Evolutionary conservation across 2,888 invertebrate genomes (phyloP).

Genomic region (Hemithea aestivaria): DNA sequence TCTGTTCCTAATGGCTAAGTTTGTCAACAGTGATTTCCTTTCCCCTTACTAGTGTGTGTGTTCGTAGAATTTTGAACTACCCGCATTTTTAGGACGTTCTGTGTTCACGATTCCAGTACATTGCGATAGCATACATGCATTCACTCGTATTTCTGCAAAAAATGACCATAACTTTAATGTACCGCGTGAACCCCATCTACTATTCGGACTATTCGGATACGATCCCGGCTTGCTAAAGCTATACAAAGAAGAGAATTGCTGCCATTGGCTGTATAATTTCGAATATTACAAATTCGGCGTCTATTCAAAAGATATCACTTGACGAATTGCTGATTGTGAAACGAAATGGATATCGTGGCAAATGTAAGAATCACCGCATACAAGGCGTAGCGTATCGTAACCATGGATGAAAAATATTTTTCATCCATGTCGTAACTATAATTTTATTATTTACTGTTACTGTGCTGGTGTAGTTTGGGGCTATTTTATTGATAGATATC

Average conservation of each 20-base stretch:
- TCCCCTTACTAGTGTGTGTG: constrained; percentile 56
- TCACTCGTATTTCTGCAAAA: constrained; percentile 62
- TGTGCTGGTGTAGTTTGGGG: too few species aligned
- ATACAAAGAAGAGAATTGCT: constrained; percentile 47
- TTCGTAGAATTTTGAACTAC: constrained; percentile 28
- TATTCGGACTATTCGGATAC: constrained; percentile 85
- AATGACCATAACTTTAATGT: constrained; percentile 73
- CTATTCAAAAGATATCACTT: constrained; percentile 70
- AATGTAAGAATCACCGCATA: constrained; percentile 54
- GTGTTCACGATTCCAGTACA: constrained; percentile 45
- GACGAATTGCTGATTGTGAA: constrained; percentile 43
- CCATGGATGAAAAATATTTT: too few species aligned
- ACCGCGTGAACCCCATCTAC: constrained; percentile 82
- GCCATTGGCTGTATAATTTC: constrained; percentile 73
- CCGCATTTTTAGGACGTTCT: constrained; percentile 20
- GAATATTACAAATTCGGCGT: constrained; percentile 72
- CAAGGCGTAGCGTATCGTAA: too few species aligned
- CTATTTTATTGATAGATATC: too few species aligned
- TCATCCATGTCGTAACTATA: too few species aligned
- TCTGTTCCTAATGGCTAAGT: constrained; percentile 67
- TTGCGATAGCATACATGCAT: constrained; percentile 67
- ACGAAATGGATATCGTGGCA: constrained; percentile 77
- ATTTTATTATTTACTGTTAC: too few species aligned
- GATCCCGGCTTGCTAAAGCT: constrained; percentile 61
- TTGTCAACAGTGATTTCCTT: constrained; percentile 63